Conservation (phyloP, 1,140 invertebrate genomes). For the Leptonema lineaticorne region DNA sequence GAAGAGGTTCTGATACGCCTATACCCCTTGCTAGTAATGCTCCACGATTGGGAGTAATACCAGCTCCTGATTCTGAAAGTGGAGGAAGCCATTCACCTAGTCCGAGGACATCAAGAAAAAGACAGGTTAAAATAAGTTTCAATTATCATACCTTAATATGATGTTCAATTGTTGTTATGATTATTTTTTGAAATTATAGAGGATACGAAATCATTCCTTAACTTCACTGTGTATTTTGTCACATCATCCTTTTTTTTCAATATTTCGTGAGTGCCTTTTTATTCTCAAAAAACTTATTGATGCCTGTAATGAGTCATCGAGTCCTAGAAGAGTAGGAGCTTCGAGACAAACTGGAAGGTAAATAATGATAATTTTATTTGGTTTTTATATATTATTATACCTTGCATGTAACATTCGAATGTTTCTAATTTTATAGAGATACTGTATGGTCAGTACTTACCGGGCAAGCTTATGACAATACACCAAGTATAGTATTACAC, state of each 20-base stretch:
- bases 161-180: background rate
- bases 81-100: constrained; percentile 84
- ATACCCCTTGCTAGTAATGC: constrained; percentile 44
- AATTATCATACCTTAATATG: background rate
- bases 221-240: constrained; percentile 97
- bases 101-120: constrained; percentile 75
- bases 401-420: background rate
- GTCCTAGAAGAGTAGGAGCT: constrained; percentile 82
- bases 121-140: constrained; percentile 59
- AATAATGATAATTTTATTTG: constrained; percentile 34
- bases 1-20: constrained; percentile 66
- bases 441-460: constrained; percentile 90
- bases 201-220: constrained; percentile 84
- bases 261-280: constrained; percentile 95
- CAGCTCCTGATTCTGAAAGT: constrained; percentile 80
- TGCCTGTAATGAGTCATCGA: constrained; percentile 92
- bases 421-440: constrained; percentile 64
- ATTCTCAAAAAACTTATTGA: constrained; percentile 94
- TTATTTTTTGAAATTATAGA: constrained; percentile 57
- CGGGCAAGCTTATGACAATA: constrained; percentile 72
- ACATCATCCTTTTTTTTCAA: constrained; percentile 98
- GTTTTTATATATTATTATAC: no score
- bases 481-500: constrained; percentile 86
- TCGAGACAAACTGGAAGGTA: constrained; percentile 84
- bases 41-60: constrained; percentile 66